A percentile compares a stretch with the other conserved stretches of the same genome.
These are phyloP conservation scores for Vidua chalybeata DNA, from an alignment of 2,113 vertebrate species.

Conservation along the genomic window DNA sequence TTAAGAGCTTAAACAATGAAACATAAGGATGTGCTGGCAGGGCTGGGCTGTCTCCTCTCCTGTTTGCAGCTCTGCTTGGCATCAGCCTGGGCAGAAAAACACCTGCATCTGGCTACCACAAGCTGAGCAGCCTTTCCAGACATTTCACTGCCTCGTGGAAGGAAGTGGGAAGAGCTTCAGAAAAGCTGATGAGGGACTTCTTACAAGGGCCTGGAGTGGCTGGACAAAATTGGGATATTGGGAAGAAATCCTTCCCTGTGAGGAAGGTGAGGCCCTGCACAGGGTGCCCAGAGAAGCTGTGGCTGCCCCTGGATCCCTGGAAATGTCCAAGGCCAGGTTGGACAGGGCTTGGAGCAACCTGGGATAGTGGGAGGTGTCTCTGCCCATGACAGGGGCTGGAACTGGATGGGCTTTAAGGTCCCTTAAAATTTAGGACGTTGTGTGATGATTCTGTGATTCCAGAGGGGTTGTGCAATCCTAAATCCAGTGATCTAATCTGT, in stretches of 20 bases:
- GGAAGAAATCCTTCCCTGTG: accelerated
- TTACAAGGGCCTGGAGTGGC: not conserved
- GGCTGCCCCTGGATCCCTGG: not conserved
- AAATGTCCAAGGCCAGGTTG: not conserved
- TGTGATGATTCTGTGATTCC: not conserved
- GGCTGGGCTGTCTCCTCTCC: not conserved
- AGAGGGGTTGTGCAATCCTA: not conserved
- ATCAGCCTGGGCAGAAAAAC: not conserved
- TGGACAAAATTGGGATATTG: not conserved
- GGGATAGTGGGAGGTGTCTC: accelerated
- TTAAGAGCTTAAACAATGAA: slow-evolving; percentile 52
- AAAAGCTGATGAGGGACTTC: not conserved
- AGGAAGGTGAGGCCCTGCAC: accelerated
- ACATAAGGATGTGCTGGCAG: not conserved
- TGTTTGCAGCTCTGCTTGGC: not conserved
- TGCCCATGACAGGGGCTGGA: accelerated
- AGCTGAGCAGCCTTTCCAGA: not conserved
- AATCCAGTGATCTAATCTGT: accelerated
- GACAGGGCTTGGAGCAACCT: not conserved
- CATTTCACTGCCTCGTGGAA: not conserved
- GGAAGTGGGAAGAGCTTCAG: accelerated
- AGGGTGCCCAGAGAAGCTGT: not conserved
- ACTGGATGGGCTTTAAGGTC: accelerated
- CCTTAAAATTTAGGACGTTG: not conserved
- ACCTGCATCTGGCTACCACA: not conserved